Base-by-base conservation (phyloP, 2,113 vertebrate species). In the Periophthalmodon schlosseri region DNA sequence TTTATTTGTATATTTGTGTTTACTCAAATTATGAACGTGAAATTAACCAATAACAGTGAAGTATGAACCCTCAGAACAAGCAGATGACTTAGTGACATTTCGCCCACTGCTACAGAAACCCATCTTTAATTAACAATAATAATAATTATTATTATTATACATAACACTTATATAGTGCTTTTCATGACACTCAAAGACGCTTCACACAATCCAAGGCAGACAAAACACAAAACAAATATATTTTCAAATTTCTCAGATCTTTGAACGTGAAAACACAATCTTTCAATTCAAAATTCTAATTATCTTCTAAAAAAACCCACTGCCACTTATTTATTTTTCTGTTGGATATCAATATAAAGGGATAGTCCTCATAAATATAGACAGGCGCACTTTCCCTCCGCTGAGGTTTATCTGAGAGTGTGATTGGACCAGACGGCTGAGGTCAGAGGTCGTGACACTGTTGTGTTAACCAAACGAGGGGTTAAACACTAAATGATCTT, bases 381-480 rank as follows among this genome's bases (percentile, higher is more conserved):
- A 61, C 61, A 66, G 66, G 23, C 60, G 10, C 28, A 28, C 39
- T 46, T 54, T 71, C 70, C 81, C 67, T 74, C 85, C 63, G 86
- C 20, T 21, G 18, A 1, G 70, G 66, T 68, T 72, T 83, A 82
- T 76, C 69, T 87, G 89, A 83, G 86, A 68, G 68, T 68, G 74
- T 88, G 87, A 91, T 89, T 83, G 89, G 78, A 85, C 81, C 46
- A 80, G 87, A 74, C 85, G 56, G 78, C 79, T 78, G 81, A 77
- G 86, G 86, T 84, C 86, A 61, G 44, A 78, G 89, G 87, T 87
- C 78, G 72, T 75, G 79, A 77, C 85, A 88, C 75, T 84, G 86
- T 87, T 88, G 87, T 87, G 84, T 89, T 87, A 86, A 89, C 84
- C 85, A 80, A 87, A 80, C 84, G 39, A 54, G 81, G 74, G 85